These are phyloP conservation scores for Chelonus formosanus DNA, from an alignment of 2,888 invertebrate genomes.

Conservation along the genomic window DNA sequence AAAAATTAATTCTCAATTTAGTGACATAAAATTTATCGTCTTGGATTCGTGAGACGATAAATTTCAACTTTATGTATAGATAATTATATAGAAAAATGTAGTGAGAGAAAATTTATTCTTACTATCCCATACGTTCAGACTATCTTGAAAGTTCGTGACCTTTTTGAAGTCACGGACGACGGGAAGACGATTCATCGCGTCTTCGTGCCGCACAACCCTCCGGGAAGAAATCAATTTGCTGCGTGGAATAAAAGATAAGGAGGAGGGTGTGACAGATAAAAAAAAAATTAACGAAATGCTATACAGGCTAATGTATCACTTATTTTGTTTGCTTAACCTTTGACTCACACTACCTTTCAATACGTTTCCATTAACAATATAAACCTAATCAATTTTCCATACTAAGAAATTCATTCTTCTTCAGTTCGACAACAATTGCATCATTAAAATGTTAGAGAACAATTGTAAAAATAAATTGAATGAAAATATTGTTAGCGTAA, in stretches of 20 bases:
- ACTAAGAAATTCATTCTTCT: no score
- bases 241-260: slow-evolving; percentile 40
- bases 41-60: no score
- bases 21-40: no score
- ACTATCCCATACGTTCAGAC: slow-evolving; percentile 36
- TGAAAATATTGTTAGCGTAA: no score
- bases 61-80: no score
- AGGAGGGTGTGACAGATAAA: slow-evolving; percentile 36
- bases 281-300: slow-evolving; percentile 39
- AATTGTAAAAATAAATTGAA: no score
- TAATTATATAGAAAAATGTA: slow-evolving; percentile 7
- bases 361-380: neutral
- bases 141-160: slow-evolving; percentile 26
- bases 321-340: slow-evolving; percentile 61
- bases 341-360: slow-evolving; percentile 46
- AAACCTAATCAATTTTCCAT: neutral
- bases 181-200: slow-evolving; percentile 21
- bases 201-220: slow-evolving; percentile 20
- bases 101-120: slow-evolving; percentile 42
- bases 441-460: no score
- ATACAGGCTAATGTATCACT: slow-evolving; percentile 57
- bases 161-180: slow-evolving; percentile 17
- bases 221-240: slow-evolving; percentile 43
- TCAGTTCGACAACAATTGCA: no score
- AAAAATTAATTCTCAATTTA: no score